Base-by-base conservation (phyloP, 2,888 invertebrate genomes). In the Plemyria rubiginata region DNA sequence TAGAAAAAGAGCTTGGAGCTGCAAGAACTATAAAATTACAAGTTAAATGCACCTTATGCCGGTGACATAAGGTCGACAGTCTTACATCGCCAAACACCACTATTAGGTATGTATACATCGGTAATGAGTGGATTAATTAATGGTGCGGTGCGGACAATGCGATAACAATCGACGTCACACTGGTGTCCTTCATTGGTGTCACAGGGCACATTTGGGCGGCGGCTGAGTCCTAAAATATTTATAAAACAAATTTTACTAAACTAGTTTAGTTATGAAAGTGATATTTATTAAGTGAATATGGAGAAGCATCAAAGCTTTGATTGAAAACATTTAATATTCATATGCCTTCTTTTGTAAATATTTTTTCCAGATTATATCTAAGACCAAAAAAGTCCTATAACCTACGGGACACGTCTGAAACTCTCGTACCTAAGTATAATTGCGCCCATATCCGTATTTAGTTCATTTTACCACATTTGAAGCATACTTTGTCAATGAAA, bases 201-300 rank as follows among this genome's bases (percentile, higher is more conserved):
- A 92, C 90, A 92, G 90, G 76, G 91, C 91, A 80, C 91, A 86
- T 88, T 92, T 92, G 75, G 83, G 84, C 81, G 80, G 73, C 82
- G 80, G 79, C 79, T 80, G 82, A 81, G 75, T 82, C 92, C 92
- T 92, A 92, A 81, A 92, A 92, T 66, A 86, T 80, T 85, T 85
- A 85, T 85, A 67, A 80, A 80, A 80, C 69, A 76, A 61, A 72
- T 69, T 41, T 67, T 54, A 66, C 49, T 62, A 60, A 22, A 38
- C 36, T 38, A 55, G 61, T 48, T 54, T 45, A 61, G 48, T 13
- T 28, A 22, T 58, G 45, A 46, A 8, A 12, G 16, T 51, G 51
- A 40, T 51, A 51, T 40, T 38, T 51, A 38, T 51, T 15, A 51
- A 38, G 22, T 29, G 41, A 15, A 9, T 45, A 45, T 16, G 16